Base-by-base conservation (phyloP, 2,888 invertebrate genomes). In the Bombyx huttoni region DNA sequence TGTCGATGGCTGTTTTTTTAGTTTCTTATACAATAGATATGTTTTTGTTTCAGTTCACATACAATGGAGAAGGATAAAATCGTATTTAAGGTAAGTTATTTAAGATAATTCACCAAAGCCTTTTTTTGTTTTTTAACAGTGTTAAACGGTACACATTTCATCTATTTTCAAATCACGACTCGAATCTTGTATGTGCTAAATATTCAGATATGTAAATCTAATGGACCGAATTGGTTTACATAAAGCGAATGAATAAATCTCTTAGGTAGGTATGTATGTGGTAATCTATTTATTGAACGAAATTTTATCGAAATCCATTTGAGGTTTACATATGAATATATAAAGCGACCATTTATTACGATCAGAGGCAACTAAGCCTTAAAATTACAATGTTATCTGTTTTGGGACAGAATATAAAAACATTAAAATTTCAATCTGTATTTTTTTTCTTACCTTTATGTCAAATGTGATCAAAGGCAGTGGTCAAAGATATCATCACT, bases 21-120 rank as follows among this genome's bases (percentile, higher is more conserved):
- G 24, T 49, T 33, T 34, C 34, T 46, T 13, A 10, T 24, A 13
- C 40, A 35, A 49, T 49, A n/a, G 13, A n/a, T 10, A 7, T 46
- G 49, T 9, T 54, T 34, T 51, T 51, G 51, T 59, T 58, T 49
- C 54, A 59, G 59, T 35, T 54, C 33, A 51, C 48, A 51, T 49
- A 65, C 58, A 58, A 86, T 86, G 85, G 85, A 87, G 53, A 85
- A 82, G 59, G 83, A 85, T 56, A 86, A 79, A 67, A 86, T 87
- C 56, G 77, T 86, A 12, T 87, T 86, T 58, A 83, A 81, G 83
- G 87, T 86, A 73, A 75, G 81, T 60, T 6, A 54, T 61, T 58
- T 60, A 57, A 58, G 56, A 56, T 52, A 12, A 7, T 7, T 40
- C 2, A 40, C 12, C 40, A 10, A 8, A 8, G 40, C 40, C 12